These are phyloP conservation scores for Cephus rjabovi DNA, from an alignment of 2,888 invertebrate genomes.

Conservation along the genomic window DNA sequence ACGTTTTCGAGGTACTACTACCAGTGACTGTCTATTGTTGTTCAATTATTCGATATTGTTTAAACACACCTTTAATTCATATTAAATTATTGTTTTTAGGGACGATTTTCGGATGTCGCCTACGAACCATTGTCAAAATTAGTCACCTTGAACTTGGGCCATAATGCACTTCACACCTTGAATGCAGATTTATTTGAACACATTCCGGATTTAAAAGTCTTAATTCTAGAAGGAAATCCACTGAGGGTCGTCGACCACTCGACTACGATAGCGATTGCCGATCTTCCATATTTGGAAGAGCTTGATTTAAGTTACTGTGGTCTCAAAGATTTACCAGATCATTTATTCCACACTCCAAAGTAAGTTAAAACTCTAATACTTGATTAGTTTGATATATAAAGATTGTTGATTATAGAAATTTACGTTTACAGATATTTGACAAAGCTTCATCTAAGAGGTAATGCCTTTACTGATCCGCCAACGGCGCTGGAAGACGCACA, in stretches of 20 bases:
- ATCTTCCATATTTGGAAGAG: constrained; percentile 76
- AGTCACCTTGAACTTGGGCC: constrained; percentile 73
- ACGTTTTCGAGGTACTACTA: constrained; percentile 75
- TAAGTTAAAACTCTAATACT: constrained; percentile 17
- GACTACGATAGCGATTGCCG: constrained; percentile 75
- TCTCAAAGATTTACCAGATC: constrained; percentile 73
- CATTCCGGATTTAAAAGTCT: constrained; percentile 73
- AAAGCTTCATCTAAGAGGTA: constrained; percentile 76
- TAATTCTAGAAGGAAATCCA: constrained; percentile 82
- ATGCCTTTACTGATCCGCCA: constrained; percentile 73
- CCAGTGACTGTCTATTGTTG: constrained; percentile 43
- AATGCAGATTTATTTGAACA: constrained; percentile 82
- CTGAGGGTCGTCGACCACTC: constrained; percentile 74
- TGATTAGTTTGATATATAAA: not conserved
- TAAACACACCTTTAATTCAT: not conserved
- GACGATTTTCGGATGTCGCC: constrained; percentile 70
- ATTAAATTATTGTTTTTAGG: constrained; percentile 65
- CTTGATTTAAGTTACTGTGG: constrained; percentile 78
- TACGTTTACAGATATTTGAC: constrained; percentile 68
- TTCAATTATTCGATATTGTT: constrained; percentile 42
- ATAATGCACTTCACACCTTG: constrained; percentile 79
- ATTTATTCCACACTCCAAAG: constrained; percentile 76
- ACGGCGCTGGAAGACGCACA: constrained; percentile 72
- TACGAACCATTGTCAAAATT: constrained; percentile 74
- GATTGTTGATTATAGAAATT: not conserved